These are phyloP conservation scores for Gymnopithys bicolor DNA, from an alignment of 2,797 vertebrate genomes.

Conservation along the genomic window DNA sequence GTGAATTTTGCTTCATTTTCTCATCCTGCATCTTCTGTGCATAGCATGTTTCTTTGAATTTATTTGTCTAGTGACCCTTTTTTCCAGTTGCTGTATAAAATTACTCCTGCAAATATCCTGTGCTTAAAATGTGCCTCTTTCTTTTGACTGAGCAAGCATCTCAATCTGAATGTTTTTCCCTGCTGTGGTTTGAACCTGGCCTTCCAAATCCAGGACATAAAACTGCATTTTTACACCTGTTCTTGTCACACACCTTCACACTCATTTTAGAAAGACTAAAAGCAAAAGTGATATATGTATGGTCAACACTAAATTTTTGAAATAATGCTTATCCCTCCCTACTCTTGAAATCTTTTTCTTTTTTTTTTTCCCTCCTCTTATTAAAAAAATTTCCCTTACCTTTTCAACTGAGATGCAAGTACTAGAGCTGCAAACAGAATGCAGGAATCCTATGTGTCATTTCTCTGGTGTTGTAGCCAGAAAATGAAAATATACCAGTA, in stretches of 20 bases:
- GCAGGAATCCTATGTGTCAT: not conserved
- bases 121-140: not conserved
- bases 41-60: not conserved
- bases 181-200: not conserved
- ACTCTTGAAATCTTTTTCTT: not conserved
- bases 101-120: not conserved
- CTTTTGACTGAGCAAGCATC: not conserved
- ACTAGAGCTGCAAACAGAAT: not conserved
- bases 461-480: not conserved
- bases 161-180: not conserved
- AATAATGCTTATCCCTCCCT: not conserved
- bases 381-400: not conserved
- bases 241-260: not conserved
- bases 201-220: not conserved
- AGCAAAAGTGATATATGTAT: not conserved
- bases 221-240: not conserved
- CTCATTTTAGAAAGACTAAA: not conserved
- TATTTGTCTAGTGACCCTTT: not conserved
- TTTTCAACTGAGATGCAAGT: not conserved
- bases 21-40: not conserved
- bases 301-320: not conserved
- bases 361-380: not conserved
- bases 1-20: not conserved
- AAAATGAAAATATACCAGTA: not conserved
- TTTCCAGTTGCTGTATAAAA: not conserved